Base-by-base conservation (phyloP, 2,888 invertebrate genomes). In the Plagodis pulveraria region DNA sequence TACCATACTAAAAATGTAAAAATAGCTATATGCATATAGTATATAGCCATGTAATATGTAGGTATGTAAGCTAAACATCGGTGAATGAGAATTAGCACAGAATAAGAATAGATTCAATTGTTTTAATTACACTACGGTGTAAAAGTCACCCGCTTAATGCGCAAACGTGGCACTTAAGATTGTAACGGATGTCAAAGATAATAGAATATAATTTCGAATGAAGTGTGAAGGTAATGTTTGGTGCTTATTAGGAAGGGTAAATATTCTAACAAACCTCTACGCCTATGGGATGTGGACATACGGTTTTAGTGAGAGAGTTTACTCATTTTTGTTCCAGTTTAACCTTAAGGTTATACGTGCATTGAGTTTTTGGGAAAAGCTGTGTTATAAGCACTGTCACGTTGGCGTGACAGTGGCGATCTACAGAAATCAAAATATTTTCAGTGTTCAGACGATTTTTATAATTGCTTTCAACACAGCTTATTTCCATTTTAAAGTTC, bases 131-230 rank as follows among this genome's bases (percentile, higher is more conserved):
- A 7, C 11, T 56, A 65, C 77, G 80, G 86, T 87, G 83, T 86
- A 50, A 83, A 12, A 72, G 54, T 7, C 56, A 55, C 57, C 59
- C 73, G 45, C 55, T 66, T 77, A 78, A 81, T 79, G 76, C 78
- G 78, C 73, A 73, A 78, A 77, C 76, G 75, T 77, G 74, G 78
- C 79, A 83, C 78, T 79, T 76, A 76, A 78, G 77, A 80, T 81
- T 78, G 80, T 82, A 76, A 80, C 79, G 76, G 81, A 82, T 82
- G 79, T 77, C 71, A 74, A 74, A 74, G 74, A 76, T 80, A 78
- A 78, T 78, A 78, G 76, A 73, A 78, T 77, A 72, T 75, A 76
- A 75, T 78, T 78, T 77, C 70, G 72, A 77, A 80, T 73, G 68
- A 70, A 65, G 72, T 74, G 67, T 72, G 68, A 73, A 77, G 60